These are phyloP conservation scores for Sussaba pulchella DNA, from an alignment of 2,888 invertebrate species.

Conservation along the genomic window DNA sequence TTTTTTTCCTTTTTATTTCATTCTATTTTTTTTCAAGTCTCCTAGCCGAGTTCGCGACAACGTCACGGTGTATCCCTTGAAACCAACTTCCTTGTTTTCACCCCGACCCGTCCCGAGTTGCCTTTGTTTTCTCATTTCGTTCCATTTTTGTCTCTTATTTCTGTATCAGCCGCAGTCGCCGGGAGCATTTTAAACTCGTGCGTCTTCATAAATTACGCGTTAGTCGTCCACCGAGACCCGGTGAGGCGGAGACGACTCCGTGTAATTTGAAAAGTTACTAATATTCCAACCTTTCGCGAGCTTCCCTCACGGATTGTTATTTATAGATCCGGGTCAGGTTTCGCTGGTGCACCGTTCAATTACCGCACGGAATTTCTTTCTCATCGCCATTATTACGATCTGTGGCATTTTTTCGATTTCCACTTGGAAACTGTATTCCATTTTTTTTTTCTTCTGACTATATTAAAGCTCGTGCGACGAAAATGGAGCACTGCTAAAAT, in stretches of 20 bases:
- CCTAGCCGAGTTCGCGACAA: neutral
- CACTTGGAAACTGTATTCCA: constrained; percentile 4
- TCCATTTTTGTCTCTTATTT: constrained; percentile 43
- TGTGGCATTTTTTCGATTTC: constrained; percentile 16
- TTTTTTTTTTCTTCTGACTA: too few relatives aligned
- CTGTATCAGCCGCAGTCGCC: constrained; percentile 53
- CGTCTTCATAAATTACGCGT: constrained; percentile 64
- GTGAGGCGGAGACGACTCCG: constrained; percentile 16
- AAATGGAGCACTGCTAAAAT: too few relatives aligned
- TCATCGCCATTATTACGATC: constrained; percentile 1
- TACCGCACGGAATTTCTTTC: neutral
- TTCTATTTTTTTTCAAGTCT: too few relatives aligned
- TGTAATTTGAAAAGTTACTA: constrained; percentile 62
- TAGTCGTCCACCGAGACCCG: constrained; percentile 31
- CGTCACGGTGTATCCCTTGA: constrained; percentile 2
- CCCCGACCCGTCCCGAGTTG: constrained; percentile 21
- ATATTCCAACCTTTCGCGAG: constrained; percentile 24
- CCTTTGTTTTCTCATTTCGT: constrained; percentile 19
- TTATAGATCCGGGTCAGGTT: constrained; percentile 36
- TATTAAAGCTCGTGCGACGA: too few relatives aligned
- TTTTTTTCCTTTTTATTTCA: constrained; percentile 26
- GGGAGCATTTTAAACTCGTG: constrained; percentile 53
- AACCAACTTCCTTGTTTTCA: constrained; percentile 25
- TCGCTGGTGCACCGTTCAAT: neutral
- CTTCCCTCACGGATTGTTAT: neutral